Evolutionary conservation across 2,797 vertebrate species (phyloP), one percentile per base, ranked within the genome.

Genomic region (Danio choprae): DNA sequence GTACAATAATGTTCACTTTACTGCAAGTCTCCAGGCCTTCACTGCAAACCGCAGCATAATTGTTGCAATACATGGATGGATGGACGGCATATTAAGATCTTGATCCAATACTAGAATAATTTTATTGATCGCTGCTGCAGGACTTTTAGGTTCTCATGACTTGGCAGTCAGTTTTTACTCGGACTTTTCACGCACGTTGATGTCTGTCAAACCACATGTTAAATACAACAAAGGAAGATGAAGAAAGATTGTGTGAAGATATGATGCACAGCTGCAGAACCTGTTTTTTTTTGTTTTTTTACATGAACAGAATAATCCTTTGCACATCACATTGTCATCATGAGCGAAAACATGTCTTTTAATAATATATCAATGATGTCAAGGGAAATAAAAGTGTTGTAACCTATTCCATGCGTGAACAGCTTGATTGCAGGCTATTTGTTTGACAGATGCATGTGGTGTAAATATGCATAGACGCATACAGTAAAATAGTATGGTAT

Each of bases 231-330:
- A 59, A 38, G 7, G 4, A 11, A 70, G 16, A 55, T 55, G 20
- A 38, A 69, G 29, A 69, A 1, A 51, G 72, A 74, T 74, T 0
- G 22, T 59, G 71, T 74, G 56, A 74, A 60, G 71, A 74, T 74
- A 73, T 4, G 15, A 20, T 4, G 6, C 13, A 6, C 48, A 51
- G 29, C 29, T 29, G 29, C 29, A 29, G 29, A 29, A 29, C 29
- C 29, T 29, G 29, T 29, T 29, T 1, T 29, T 29, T 29, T 29
- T 29, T 29, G n/a, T 29, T 29, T 46, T 59, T 7, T 7, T 6
- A 16, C 7, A 15, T 36, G 43, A 68, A 18, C 44, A 10, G 22
- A 69, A n/a, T 29, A 13, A 40, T 36, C 68, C 4, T 6, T 15
- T 20, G 5, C 7, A 40, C 10, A 55, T 41, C 48, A 38, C 6